Evolutionary conservation across 2,888 invertebrate genomes (phyloP), one percentile per base, ranked within the genome.

Genomic region (Cheilosia vernalis): DNA sequence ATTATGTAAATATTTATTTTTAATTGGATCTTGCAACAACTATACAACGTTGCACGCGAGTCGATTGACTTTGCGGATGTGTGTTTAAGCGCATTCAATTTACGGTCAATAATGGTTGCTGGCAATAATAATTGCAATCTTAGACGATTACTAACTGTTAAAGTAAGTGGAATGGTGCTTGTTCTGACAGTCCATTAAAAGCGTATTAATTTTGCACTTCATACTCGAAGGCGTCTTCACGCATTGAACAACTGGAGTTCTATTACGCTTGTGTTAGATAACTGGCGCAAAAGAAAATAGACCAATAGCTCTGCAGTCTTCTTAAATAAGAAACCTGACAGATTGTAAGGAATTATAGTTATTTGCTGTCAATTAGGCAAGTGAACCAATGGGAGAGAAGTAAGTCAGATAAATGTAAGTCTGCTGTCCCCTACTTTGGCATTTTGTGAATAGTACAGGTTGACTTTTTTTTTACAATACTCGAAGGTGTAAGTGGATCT

Each of bases 91-190:
- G 58, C 24, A n/a, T 53, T 63, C 21, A 63, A 63, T 44, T 56
- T 64, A 56, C 60, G 76, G 66, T 76, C 66, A 66, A 76, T 76
- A 66, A 42, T 51, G 51, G 33, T 5, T 37, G 27, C 15, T 21
- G 6, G 42, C 66, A 27, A 30, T 42, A 2, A 27, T 10, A 27
- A 19, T 7, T 67, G 17, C 42, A 24, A 53, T 19, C 30, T 6
- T 17, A 49, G 27, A 66, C 24, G 27, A 55, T 55, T 42, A 66
- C 33, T 33, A 55, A 55, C 55, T 17, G 53, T 42, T 27, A 30
- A 15, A 53, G 55, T 40, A 19, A 53, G 15, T 27, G 27, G 15
- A 2, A 55, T 55, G 13, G 17, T 33, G 17, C 64, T 40, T 7
- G 53, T 53, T 66, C 40, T 51, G 47, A 47, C 10, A 49, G 49